A percentile compares a stretch with the other conserved stretches of the same genome.
phyloP scores from a whole-genome alignment of 1,140 invertebrate genomes.

The Elymnias hypermnestra region DNA sequence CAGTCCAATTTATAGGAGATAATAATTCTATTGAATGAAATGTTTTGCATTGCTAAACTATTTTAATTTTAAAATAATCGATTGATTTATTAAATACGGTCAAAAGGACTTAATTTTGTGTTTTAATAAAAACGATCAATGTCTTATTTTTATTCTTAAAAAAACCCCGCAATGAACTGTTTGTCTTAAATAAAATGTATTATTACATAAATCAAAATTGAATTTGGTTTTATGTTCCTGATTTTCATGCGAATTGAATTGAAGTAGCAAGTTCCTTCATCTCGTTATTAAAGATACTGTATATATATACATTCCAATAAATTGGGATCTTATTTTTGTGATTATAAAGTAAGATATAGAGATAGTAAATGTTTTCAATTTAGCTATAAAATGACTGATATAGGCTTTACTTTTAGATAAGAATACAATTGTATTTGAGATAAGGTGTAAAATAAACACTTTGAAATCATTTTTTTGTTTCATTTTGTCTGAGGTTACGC shows the following conservation, averaged over 20 bases:
- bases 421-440: constrained; percentile 20
- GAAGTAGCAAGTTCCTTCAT: constrained; percentile 8
- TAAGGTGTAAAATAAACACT: constrained; percentile 17
- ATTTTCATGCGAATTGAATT: not conserved
- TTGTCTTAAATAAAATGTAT: not conserved
- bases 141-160: not conserved
- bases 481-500: constrained; percentile 6
- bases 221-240: not conserved
- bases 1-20: too few species aligned
- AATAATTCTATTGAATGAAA: too few species aligned
- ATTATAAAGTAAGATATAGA: constrained; percentile 15
- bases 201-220: not conserved
- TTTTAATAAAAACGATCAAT: not conserved
- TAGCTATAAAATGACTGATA: constrained; percentile 35
- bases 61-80: constrained; percentile 14
- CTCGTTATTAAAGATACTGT: constrained; percentile 1
- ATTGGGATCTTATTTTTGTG: constrained; percentile 17
- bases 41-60: too few species aligned
- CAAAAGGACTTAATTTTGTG: constrained; percentile 12
- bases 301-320: constrained; percentile 13
- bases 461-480: constrained; percentile 9
- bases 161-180: not conserved
- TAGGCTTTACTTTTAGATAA: constrained; percentile 31
- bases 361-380: constrained; percentile 4
- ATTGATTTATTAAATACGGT: constrained; percentile 4